Base-by-base conservation (phyloP, 1,140 invertebrate species). In the Diploscapter pachys region DNA sequence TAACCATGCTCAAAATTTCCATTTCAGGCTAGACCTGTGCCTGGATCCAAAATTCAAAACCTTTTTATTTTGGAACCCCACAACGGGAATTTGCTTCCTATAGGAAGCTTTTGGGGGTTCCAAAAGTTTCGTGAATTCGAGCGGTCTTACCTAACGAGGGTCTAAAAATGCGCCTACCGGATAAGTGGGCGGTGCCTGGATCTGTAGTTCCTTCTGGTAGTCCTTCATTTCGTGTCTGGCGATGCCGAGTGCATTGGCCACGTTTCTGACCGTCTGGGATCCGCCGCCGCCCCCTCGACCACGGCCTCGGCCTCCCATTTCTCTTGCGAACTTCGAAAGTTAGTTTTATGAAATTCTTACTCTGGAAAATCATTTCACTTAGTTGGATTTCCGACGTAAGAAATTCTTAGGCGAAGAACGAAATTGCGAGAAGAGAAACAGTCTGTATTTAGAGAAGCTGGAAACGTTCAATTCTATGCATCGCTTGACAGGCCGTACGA, bases 201-300 rank as follows among this genome's bases (percentile, higher is more conserved):
- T 81, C 13, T 73, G 73, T n/a, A 77, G 55, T 51, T 76, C 70
- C 2, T 71, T 79, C 71, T 56, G 63, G 62, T 71, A 82, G n/a
- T 75, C 62, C 5, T 73, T 78, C 31, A 81, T 63, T 13, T 81
- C 80, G 54, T 81, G 80, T n/a, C 80, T 73, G 9, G 61, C 57
- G 57, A 81, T 81, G 55, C 80, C 80, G n/a, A 81, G 61, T 4
- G 77, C 80, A 13, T 65, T 75, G 31, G 80, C 80, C 9, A 81
- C 81, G 50, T 11, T 64, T 4, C 71, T 5, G 54, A 64, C 61
- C 4, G 71, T 72, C 8, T 72, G 56, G 3, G 59, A 52, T 3
- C 54, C 48, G n/a, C 71, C 71, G 5, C 71, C 71, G 49, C 73
- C 73, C 9, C 66, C 56, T 51, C 73, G 68, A 53, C 71, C 71